Percentiles rank a stretch among this genome's conserved stretches.
These are phyloP conservation scores for Ctenosaura bakeri DNA, from an alignment of 2,797 vertebrate genomes.

Conservation along the genomic window DNA sequence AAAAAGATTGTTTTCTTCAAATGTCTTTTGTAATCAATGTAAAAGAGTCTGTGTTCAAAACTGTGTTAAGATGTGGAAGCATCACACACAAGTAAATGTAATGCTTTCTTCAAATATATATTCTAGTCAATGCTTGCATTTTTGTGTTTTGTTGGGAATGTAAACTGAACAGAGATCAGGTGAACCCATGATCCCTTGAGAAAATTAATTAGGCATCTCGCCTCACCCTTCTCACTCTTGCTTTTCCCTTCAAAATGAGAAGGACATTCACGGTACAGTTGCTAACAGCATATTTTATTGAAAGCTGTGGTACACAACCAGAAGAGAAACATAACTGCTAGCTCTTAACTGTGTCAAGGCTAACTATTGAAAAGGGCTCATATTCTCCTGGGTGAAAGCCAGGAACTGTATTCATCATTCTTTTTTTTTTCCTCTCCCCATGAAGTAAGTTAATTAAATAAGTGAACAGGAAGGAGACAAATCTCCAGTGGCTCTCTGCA, in stretches of 20 bases:
- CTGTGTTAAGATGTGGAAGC: conserved; percentile 25
- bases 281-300: conserved; percentile 62
- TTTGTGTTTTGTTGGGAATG: conserved; percentile 59
- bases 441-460: conserved; percentile 22
- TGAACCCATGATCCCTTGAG: conserved; percentile 66
- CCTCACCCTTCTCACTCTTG: conserved; percentile 62
- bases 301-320: conserved; percentile 53
- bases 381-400: conserved; percentile 54
- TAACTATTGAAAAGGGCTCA: conserved; percentile 46
- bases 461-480: conserved; percentile 37
- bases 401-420: conserved; percentile 41
- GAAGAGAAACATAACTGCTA: conserved; percentile 59
- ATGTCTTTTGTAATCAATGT: background rate
- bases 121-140: conserved; percentile 57
- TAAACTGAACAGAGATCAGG: conserved; percentile 66
- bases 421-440: background rate
- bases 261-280: conserved; percentile 46
- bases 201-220: conserved; percentile 67
- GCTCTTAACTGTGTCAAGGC: conserved; percentile 51
- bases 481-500: conserved; percentile 39
- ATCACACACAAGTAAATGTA: conserved; percentile 37
- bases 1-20: background rate
- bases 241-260: conserved; percentile 61
- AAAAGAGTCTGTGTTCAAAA: conserved; percentile 20
- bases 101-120: conserved; percentile 38